Evolutionary conservation across 2,797 vertebrate species (phyloP), one percentile per base, ranked within the genome.

Genomic region (Halcyon chelicuti): DNA sequence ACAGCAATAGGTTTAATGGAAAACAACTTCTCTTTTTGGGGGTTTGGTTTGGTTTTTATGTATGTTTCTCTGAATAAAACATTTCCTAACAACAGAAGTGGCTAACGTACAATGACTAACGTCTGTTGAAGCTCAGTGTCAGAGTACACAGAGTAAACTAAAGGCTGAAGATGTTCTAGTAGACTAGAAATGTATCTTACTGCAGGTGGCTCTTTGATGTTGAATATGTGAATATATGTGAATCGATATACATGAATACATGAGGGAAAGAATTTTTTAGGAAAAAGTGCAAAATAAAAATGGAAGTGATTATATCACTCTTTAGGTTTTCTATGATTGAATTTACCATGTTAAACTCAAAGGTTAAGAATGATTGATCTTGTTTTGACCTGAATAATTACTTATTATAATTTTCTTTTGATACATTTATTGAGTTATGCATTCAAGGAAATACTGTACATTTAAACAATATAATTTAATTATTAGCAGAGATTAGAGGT

Each of bases 271-370:
- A 42, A 47, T 25, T 13, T 78, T 81, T 63, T 44, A 88, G 44
- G 4, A 20, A 71, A 74, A 77, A 37, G 1, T 8, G 5, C 3
- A 72, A 72, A 88, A 26, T 25, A 31, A 7, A 40, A 62, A 57
- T 10, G 0, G 22, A 61, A 61, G 11, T 73, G 14, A 37, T 0
- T 1, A 29, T 68, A 39, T 42, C 5, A 35, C 7, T 39, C 33
- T 58, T 40, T 5, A 61, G 9, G 5, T 21, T 68, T 84, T 66
- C 15, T 79, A 14, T 55, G 9, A 22, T 3, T 71, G 23, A 79
- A 35, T 72, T 42, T 66, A 17, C 4, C 4, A 18, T 7, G 21
- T 33, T 60, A 20, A 5, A 5, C 14, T 55, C 10, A 79, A 85
- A 85, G 62, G 62, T 29, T 18, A 33, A 35, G 21, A 76, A 73